phyloP scores from a whole-genome alignment of 2,888 invertebrate genomes.

The Baronia brevicornis region DNA sequence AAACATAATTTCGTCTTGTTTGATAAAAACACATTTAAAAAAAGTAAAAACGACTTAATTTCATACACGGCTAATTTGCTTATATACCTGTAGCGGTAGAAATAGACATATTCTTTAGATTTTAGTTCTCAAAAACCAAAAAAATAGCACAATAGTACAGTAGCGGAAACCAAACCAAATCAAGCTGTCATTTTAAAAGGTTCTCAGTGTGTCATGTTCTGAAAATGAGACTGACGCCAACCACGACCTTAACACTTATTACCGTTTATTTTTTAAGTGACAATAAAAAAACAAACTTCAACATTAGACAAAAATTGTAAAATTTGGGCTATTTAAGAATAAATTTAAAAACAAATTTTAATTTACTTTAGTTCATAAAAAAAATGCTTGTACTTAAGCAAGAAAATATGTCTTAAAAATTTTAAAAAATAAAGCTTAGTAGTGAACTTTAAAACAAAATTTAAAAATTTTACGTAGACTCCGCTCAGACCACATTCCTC shows the following conservation, averaged over 20 bases:
- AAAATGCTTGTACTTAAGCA: too few species aligned
- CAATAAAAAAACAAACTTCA: background rate
- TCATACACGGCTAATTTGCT: conserved; percentile 25
- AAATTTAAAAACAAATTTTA: conserved; percentile 10
- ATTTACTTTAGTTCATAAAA: too few species aligned
- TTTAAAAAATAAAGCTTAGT: too few species aligned
- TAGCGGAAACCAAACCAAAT: conserved; percentile 76
- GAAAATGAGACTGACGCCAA: conserved; percentile 21
- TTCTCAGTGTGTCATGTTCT: conserved; percentile 49
- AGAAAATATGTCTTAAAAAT: too few species aligned
- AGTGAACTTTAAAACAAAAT: too few species aligned
- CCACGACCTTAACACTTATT: too few species aligned
- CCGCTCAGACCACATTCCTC: too few species aligned
- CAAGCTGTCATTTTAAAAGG: conserved; percentile 72
- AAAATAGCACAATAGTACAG: conserved; percentile 74
- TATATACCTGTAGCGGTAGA: conserved; percentile 69
- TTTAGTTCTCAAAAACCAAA: conserved; percentile 62
- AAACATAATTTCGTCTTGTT: conserved; percentile 62
- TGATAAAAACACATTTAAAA: conserved; percentile 36
- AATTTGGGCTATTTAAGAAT: conserved; percentile 22
- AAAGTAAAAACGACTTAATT: conserved; percentile 28
- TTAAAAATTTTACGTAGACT: too few species aligned
- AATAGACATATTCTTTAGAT: conserved; percentile 64
- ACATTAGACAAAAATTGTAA: too few species aligned
- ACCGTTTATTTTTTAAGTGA: conserved; percentile 1